Evolutionary conservation across 1,140 invertebrate species (phyloP), one percentile per base, ranked within the genome.

Genomic region (Drosophila baimaii): DNA sequence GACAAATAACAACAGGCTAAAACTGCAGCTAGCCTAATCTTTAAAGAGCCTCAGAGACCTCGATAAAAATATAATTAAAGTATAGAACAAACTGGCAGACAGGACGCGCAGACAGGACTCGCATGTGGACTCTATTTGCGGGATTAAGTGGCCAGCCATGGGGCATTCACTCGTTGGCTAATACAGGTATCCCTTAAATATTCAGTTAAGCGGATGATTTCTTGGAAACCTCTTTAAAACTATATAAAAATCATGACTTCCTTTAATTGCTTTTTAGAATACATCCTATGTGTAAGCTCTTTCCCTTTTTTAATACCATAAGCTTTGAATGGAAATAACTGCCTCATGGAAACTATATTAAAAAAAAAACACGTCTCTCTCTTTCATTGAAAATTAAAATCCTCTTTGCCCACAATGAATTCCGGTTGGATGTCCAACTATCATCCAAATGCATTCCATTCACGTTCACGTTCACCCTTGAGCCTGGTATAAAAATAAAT

Each of bases 41-140:
- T 55, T 56, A 61, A 61, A 46, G 27, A 35, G 21, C 27, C 37
- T 41, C 39, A 12, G 31, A 31, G 39, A 52, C 57, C 15, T 25
- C 52, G 21, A 83, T 79, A 79, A 64, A 79, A 80, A 56, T 31
- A 79, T 77, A 76, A 80, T 84, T 84, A 77, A 80, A 69, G 37
- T 25, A 35, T 23, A 39, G 37, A 46, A 33, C 33, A 55, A 75
- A 41, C 13, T 33, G 23, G 12, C 13, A 61, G 55, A 25, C 41
- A 37, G 15, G 54, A n/a, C 62, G 9, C 0, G 27, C 47, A 51
- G 47, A 51, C 49, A 52, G 29, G 19, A 54, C 29, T 21, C 23
- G 35, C 56, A 31, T 47, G 17, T 23, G 41, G 13, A 37, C 10
- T 46, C 25, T 19, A 29, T 47, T 66, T 39, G 41, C 57, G 15